These are phyloP conservation scores for Meda fulgida DNA, from an alignment of 2,797 vertebrate genomes.

Conservation along the genomic window DNA sequence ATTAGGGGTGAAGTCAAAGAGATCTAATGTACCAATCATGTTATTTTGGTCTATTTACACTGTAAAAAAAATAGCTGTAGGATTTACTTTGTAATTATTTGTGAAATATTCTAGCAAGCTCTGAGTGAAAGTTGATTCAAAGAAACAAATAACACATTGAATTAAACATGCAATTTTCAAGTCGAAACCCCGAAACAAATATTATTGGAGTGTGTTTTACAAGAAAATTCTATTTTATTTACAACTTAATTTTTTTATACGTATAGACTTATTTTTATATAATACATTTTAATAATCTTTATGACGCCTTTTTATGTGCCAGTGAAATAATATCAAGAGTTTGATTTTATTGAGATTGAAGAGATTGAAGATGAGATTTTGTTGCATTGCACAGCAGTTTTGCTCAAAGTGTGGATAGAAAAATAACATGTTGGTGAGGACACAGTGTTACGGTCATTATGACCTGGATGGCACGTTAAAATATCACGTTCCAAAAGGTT, in stretches of 20 bases:
- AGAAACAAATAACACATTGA: not conserved
- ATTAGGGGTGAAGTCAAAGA: too few species aligned
- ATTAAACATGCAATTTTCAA: not conserved
- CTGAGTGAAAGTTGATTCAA: too few species aligned
- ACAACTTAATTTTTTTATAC: too few species aligned
- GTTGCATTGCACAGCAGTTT: not conserved
- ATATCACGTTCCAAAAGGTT: constrained; percentile 18
- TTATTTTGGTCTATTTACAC: not conserved
- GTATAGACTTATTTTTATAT: not conserved
- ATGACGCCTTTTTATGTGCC: not conserved
- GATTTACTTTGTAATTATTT: too few species aligned
- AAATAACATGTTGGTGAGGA: not conserved
- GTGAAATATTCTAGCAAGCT: too few species aligned
- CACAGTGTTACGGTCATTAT: constrained; percentile 18
- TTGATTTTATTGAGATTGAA: too few species aligned
- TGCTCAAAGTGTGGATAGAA: not conserved
- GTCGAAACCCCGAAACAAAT: not conserved
- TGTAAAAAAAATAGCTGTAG: not conserved
- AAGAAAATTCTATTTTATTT: too few species aligned
- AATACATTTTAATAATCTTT: not conserved
- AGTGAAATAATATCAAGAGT: not conserved
- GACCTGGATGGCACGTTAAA: not conserved
- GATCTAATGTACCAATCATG: not conserved
- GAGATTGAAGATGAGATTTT: not conserved
- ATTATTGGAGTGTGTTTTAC: too few species aligned